Evolutionary conservation across 2,888 invertebrate species (phyloP), one percentile per base, ranked within the genome.

Genomic region (Omphaloscelis lunosa): DNA sequence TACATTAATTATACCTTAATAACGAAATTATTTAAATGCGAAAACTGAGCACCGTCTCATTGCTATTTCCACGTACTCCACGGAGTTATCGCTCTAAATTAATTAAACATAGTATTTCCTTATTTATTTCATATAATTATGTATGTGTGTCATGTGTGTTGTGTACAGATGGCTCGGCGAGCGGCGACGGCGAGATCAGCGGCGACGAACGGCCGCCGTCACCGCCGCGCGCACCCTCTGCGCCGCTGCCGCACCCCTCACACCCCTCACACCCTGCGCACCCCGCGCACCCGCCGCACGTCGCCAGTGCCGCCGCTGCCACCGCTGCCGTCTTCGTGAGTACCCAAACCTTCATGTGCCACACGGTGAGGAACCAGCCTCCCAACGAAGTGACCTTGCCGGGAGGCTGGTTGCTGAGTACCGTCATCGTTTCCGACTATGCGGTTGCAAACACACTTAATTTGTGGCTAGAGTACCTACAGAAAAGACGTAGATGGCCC

Each of bases 151-250:
- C 20, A 48, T 56, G 11, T 68, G 11, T 68, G 63, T 48, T 48
- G 23, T 15, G 9, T 75, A 23, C 94, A 95, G 95, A 96, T 79
- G 96, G 96, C 9, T 95, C 96, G 39, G 96, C 96, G 88, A 96
- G 96, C 92, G 96, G 96, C 90, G 96, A 95, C 89, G 95, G 95
- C 87, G 94, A 94, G 80, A 88, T 89, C 87, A 95, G 95, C 92
- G 96, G 95, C 79, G 96, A 95, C 93, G 95, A 95, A 90, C 93
- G 95, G 68, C 92, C 91, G 23, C 93, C 94, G 34, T 93, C 94
- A n/a, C 92, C 94, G 34, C 93, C 94, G 83, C 93, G 93, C 86
- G 93, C 94, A 45, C 92, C 92, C 80, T 92, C 93, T 84, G 93
- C 92, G 51, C 94, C 93, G 56, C 91, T 91, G 75, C 93, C 93